Conservation (phyloP, 2,797 vertebrate genomes). For the Gadopsis bispinosus region DNA sequence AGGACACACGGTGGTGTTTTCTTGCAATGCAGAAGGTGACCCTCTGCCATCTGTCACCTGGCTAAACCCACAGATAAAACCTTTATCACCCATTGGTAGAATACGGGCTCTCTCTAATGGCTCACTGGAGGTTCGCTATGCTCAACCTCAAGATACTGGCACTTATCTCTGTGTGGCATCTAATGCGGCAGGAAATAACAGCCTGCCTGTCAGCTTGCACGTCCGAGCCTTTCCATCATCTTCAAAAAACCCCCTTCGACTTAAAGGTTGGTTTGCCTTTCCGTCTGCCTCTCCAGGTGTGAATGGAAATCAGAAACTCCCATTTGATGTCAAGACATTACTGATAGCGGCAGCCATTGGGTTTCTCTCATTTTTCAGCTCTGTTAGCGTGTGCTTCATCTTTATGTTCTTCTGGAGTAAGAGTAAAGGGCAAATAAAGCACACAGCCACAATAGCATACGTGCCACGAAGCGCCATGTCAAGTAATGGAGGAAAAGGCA, state of each 20-base stretch:
- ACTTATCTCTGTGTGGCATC: constrained; percentile 88
- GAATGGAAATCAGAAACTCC: constrained; percentile 64
- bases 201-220: constrained; percentile 81
- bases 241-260: constrained; percentile 65
- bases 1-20: constrained; percentile 84
- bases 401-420: constrained; percentile 93
- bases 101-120: constrained; percentile 85
- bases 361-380: constrained; percentile 90
- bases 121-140: constrained; percentile 88
- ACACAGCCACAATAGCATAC: constrained; percentile 87
- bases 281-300: constrained; percentile 67
- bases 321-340: constrained; percentile 86
- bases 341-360: constrained; percentile 89
- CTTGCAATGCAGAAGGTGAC: constrained; percentile 88
- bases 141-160: constrained; percentile 87
- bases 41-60: constrained; percentile 87
- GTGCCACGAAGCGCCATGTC: constrained; percentile 79
- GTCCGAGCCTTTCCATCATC: constrained; percentile 76
- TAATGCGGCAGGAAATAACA: constrained; percentile 89
- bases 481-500: constrained; percentile 48
- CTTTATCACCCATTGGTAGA: constrained; percentile 79
- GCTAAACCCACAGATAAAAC: constrained; percentile 83
- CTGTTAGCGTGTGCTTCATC: constrained; percentile 89
- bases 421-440: constrained; percentile 88
- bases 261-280: constrained; percentile 75